Evolutionary conservation across 2,888 invertebrate species (phyloP), one percentile per base, ranked within the genome.

Genomic region (Clistopyga incitator): DNA sequence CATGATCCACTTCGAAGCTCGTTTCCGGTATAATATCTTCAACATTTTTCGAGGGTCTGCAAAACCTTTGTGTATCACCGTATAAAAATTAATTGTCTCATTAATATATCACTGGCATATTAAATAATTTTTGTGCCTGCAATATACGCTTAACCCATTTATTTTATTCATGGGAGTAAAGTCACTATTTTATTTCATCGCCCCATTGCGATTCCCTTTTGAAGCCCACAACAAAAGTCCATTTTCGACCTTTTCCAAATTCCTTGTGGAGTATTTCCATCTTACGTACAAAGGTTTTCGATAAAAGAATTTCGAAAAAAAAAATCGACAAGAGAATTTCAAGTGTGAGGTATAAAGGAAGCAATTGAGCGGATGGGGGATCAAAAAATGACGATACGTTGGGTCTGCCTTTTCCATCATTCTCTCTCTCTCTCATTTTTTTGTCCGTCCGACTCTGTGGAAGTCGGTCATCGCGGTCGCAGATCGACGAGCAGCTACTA

Each of bases 401-500:
- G 45, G 65, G 25, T 45, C 59, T 20, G 42, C 42, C 13, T 34
- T 45, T 42, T 59, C 52, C 6, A 25, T 13, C 68, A 68, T 65
- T n/a, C 29, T 13, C 10, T 20, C 64, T 20, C 23, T 42, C 52
- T 78, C 65, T 65, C 38, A 34, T 47, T 25, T 67, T 59, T 71
- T 76, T 64, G 54, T 47, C 71, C 45, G 18, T 47, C 61, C 77
- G 71, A 29, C n/a, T 50, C 38, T 29, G 20, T 45, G 47, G 18
- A n/a, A 45, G 45, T 70, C 75, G 75, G 68, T 82, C 75, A 82
- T 75, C 52, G 34, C 38, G 52, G 23, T 71, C 71, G 50, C 54
- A 52, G 56, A 52, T 65, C 71, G 61, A 47, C 54, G 79, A 76
- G 56, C 75, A 18, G 47, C 52, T 18, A 38, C 72, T 68, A 65